Evolutionary conservation across 2,113 vertebrate species (phyloP).

Genomic region (Charadrius vociferus): DNA sequence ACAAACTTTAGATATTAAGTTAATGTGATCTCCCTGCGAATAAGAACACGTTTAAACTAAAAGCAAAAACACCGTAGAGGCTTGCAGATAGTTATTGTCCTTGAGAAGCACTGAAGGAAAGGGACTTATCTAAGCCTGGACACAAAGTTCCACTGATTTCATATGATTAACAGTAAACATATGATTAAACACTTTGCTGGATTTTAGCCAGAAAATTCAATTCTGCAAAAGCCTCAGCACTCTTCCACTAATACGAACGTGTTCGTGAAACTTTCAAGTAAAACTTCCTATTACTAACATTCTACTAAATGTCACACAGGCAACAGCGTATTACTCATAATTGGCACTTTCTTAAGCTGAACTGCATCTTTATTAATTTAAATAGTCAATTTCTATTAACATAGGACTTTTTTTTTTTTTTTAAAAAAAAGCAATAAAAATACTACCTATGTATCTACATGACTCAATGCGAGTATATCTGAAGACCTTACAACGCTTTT

Average conservation of each 20-base stretch:
- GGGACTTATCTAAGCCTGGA: not conserved
- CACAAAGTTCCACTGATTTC: not conserved
- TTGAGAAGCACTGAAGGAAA: not conserved
- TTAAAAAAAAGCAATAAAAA: not conserved
- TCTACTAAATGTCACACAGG: not conserved
- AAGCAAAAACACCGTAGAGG: not conserved
- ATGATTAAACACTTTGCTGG: not conserved
- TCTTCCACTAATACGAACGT: not conserved
- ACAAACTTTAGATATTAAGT: not conserved
- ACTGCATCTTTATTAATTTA: not conserved
- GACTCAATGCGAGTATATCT: not conserved
- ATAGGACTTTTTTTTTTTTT: not conserved
- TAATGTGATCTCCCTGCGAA: not conserved
- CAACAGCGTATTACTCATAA: not conserved
- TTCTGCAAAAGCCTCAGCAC: not conserved
- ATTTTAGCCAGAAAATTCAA: not conserved
- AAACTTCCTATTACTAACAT: not conserved
- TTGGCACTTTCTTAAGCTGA: not conserved
- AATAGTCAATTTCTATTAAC: constrained; percentile 9
- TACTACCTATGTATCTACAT: not conserved
- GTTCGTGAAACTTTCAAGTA: not conserved
- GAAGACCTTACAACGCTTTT: not conserved
- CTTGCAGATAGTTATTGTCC: not conserved
- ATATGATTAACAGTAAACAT: not conserved
- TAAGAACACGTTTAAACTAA: not conserved